Base-by-base conservation (phyloP, 1,140 invertebrate genomes). In the Saccostrea echinata region DNA sequence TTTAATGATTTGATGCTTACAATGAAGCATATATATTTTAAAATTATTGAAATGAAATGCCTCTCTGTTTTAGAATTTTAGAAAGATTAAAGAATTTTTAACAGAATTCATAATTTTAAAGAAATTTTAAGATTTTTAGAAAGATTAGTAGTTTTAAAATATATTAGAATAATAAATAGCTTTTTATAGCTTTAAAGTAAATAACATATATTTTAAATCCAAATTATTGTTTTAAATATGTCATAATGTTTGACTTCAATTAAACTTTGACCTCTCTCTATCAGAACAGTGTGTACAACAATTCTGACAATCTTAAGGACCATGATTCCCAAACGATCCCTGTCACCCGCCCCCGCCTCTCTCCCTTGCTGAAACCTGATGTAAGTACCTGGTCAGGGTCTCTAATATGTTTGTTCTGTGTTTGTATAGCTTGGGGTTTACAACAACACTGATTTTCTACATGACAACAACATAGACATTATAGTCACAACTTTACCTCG, bases 401-500 rank as follows among this genome's bases (percentile, higher is more conserved):
- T 76, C 68, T 76, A 76, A 76, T 76, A 13, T 76, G 68, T 76
- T 76, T 76, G 27, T 76, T 76, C 53, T 55, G 13, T 85, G 61
- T 81, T 33, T 76, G 76, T 57, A 35, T 61, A 84, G 83, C 83
- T 84, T 35, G 55, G 91, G 89, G 86, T 92, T 51, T 92, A 92
- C 87, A 92, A 92, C 89, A 88, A 90, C 30, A 89, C 90, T 51
- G 86, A 86, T 71, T 30, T 24, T 84, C 61, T 84, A 68, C 85
- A 87, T 86, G 89, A 90, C 86, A 87, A 89, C 76, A 86, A 87
- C 96, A 96, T 88, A 53, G 76, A 89, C 95, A 97, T 51, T 27
- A 88, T 90, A 82, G 61, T 68, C 30, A 92, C 90, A 12, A 52
- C 52, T n/a, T 64, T 84, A 43, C 89, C 90, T 52, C 43, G 85